Percentiles rank a stretch among this genome's conserved stretches.
phyloP scores from a whole-genome alignment of 2,888 invertebrate genomes.

The Hydropsyche betteni region DNA sequence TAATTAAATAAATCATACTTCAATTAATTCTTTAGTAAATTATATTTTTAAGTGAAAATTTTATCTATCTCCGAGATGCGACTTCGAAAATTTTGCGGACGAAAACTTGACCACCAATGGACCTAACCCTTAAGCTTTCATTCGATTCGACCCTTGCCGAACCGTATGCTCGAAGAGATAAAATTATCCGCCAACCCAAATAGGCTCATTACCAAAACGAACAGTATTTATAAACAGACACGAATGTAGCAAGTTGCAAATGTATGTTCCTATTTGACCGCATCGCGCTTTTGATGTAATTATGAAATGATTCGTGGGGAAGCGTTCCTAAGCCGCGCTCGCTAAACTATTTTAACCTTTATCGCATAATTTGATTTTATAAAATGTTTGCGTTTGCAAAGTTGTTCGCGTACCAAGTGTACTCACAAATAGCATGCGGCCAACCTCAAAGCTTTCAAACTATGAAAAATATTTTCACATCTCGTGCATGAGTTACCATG shows the following conservation, averaged over 20 bases:
- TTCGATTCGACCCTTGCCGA: constrained; percentile 7
- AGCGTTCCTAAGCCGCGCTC: background rate
- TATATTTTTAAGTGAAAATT: too few relatives aligned
- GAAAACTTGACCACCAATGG: background rate
- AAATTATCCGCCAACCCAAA: background rate
- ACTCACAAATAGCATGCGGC: background rate
- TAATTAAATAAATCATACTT: too few relatives aligned
- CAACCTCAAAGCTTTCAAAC: constrained; percentile 5
- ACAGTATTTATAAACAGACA: too few relatives aligned
- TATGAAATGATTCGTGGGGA: constrained; percentile 2
- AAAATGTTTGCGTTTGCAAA: constrained; percentile 14
- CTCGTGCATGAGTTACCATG: background rate
- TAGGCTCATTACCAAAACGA: constrained; percentile 8
- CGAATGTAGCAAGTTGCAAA: too few relatives aligned
- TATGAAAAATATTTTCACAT: constrained; percentile 15
- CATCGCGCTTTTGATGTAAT: background rate
- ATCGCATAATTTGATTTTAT: constrained; percentile 13
- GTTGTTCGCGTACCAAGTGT: background rate
- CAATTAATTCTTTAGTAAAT: too few relatives aligned
- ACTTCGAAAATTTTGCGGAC: background rate
- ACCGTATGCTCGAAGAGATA: constrained; percentile 11
- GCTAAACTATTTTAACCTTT: constrained; percentile 18
- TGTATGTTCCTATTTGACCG: too few relatives aligned
- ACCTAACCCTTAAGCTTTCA: background rate
- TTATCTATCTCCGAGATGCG: too few relatives aligned